Base-by-base conservation (phyloP, 2,797 vertebrate species). In the Rhinophrynus dorsalis region DNA sequence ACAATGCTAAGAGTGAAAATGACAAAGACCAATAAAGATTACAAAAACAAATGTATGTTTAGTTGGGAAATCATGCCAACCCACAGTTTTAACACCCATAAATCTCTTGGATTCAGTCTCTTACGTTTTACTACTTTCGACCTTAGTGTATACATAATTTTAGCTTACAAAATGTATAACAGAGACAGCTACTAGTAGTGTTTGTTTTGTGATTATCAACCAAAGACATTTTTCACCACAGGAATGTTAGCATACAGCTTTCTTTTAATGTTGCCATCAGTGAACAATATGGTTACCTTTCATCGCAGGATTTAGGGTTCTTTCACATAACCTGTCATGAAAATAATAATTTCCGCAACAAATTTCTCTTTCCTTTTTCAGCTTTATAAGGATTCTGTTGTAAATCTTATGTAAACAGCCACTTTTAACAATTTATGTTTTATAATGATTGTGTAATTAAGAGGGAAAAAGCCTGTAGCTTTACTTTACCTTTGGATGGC, bases 201-300 rank as follows among this genome's bases (percentile, higher is more conserved):
- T 72, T 72, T 72, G 61, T 57, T 65, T 65, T 65, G 68, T 72
- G 68, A 72, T 72, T 72, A 72, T 64, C 52, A 65, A 33, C 10
- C 56, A 42, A 64, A 71, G 61, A 48, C 24, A 6, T 37, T 52
- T 33, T 58, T 48, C 61, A 72, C 68, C 68, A 30, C 68, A 72
- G 68, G 68, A 72, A 72, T 72, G 60, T 62, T 51, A 57, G 60
- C 52, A 51, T 40, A 65, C 60, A 58, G 60, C 32, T 40, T 20
- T 50, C 24, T 38, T 58, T 51, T 57, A 72, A 51, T 51, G 60
- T 48, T 64, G 26, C 44, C 59, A 50, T 51, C 44, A 42, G 17
- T 63, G 58, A 58, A 65, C 33, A 65, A 65, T 56, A 65, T 72
- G 32, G 40, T 51, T 63, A 21, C 18, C 68, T 72, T 72, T 72